Base-by-base conservation (phyloP, 2,113 vertebrate genomes). In the Corydoras sp. region DNA sequence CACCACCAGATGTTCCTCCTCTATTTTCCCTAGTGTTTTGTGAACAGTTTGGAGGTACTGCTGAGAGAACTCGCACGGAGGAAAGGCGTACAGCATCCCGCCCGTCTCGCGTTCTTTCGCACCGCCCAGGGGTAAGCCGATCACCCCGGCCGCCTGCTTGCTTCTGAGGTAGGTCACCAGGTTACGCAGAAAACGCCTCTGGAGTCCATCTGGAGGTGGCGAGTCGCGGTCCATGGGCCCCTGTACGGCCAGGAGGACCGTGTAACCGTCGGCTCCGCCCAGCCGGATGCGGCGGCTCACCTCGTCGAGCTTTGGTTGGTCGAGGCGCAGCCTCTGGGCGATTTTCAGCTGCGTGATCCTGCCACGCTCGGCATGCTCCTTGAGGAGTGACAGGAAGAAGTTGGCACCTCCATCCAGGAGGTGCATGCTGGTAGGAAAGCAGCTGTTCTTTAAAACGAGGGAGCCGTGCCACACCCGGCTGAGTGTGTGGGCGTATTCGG, bases 111-210 rank as follows among this genome's bases (percentile, higher is more conserved):
- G 91, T 78, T 95, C 94, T 79, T 95, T 95, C 0, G 90, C 87
- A 24, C 92, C 93, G 12, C 93, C 93, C 79, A 95, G 89, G 0
- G 95, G 95, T 76, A 99, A 88, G 82, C 96, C 94, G 77, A 99
- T 97, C 8, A 99, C 96, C 2, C 97, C 97, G 0, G 97, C 97
- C 0, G 97, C 96, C 88, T 99, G 96, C 82, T 99, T 99, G 92
- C 97, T 98, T 81, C 97, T 93, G 88, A 99, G 92, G 91, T 99
- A 99, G 58, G 96, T 97, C 80, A 99, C 97, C 82, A 99, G 89
- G 86, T 99, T 98, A 79, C 96, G 93, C 62, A 99, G 93, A 86
- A 98, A 86, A 75, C 97, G 91, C 58, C 93, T 89, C 90, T 99
- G 96, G n/a, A 97, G 90, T 8, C 94, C 94, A 79, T 97, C 96